phyloP scores from a whole-genome alignment of 2,113 vertebrate species.

The Perognathus longimembris region DNA sequence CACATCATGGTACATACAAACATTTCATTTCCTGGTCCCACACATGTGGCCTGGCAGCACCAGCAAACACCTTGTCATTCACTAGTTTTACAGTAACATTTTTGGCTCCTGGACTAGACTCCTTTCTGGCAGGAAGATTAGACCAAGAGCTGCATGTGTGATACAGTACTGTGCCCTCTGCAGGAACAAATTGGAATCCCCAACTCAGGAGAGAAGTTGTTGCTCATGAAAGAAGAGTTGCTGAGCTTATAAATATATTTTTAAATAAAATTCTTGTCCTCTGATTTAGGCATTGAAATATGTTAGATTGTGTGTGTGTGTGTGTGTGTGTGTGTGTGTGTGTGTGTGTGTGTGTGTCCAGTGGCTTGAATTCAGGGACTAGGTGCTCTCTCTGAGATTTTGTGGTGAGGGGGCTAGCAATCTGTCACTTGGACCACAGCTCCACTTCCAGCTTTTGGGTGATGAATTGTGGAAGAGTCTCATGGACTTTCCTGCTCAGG shows the following conservation, averaged over 20 bases:
- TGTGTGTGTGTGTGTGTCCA: too few relatives aligned
- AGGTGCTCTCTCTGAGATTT: too few relatives aligned
- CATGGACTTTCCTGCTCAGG: too few relatives aligned
- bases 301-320: neutral
- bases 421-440: too few relatives aligned
- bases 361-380: too few relatives aligned
- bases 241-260: constrained; percentile 32
- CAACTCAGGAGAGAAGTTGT: neutral
- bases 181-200: constrained; percentile 12
- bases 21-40: neutral
- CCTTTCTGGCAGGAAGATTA: constrained; percentile 34
- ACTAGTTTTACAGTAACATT: constrained; percentile 47
- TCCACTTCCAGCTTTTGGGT: too few relatives aligned
- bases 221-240: constrained; percentile 15
- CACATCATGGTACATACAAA: neutral
- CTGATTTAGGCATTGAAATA: constrained; percentile 6
- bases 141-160: neutral
- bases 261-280: constrained; percentile 30
- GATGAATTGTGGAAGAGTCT: too few relatives aligned
- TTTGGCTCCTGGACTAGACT: neutral
- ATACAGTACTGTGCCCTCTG: neutral
- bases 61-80: neutral
- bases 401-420: too few relatives aligned
- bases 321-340: too few relatives aligned
- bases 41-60: neutral